Evolutionary conservation across 2,797 vertebrate species (phyloP), one percentile per base, ranked within the genome.

Genomic region (Tamandua tetradactyla): DNA sequence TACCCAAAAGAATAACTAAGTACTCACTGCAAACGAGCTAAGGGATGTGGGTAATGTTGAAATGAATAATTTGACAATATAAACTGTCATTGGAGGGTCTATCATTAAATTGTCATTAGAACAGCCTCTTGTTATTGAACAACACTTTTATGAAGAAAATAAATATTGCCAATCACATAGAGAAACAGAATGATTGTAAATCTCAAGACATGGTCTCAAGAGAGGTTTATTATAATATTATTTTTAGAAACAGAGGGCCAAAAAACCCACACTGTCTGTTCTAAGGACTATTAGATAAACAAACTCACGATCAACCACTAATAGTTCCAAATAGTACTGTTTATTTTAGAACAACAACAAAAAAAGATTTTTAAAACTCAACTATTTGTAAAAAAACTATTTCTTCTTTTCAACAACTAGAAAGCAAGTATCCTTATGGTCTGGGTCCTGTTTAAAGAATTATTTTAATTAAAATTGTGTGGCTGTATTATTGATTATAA

Each of bases 31-130:
- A 96, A 97, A 97, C 0, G 66, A 91, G 72, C 71, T 44, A 76
- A 96, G 71, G 64, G 40, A 96, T 85, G 76, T 83, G 91, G 49
- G 75, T 83, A 83, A 95, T 94, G 92, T 93, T 91, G 95, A 96
- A 96, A 96, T 96, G 92, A 97, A 89, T 96, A 96, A 97, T 94
- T 94, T 95, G 94, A 97, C 94, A 96, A 94, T 96, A 95, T 91
- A 93, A 75, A 52, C 72, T 95, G 82, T 62, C 66, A 91, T 68
- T 92, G 93, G 57, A 87, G 91, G 80, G 18, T 8, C 95, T 96
- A 81, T 95, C 89, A 74, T 94, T 94, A 71, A 44, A 74, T 1
- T 66, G 74, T 94, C 86, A 96, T 97, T 80, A 97, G 92, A 97
- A 96, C 55, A 78, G 0, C 5, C 93, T 96, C 89, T 96, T 89